Conservation (phyloP, 2,113 vertebrate genomes). For the Colossoma macropomum region DNA sequence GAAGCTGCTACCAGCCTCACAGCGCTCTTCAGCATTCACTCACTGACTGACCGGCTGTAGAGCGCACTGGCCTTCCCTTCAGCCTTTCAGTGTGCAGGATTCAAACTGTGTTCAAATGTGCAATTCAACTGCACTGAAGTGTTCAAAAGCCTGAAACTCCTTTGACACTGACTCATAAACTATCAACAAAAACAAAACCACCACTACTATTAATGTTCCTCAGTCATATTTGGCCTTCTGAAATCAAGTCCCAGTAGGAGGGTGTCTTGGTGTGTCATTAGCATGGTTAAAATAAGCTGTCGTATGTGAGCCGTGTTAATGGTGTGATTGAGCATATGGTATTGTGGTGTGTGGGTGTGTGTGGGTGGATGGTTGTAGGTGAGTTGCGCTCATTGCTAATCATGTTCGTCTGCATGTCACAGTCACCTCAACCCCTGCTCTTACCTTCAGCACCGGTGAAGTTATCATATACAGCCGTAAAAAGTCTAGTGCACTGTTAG, state of each 20-base stretch:
- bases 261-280: background rate
- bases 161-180: background rate
- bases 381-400: constrained; percentile 20
- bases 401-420: background rate
- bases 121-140: too few relatives aligned
- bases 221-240: background rate
- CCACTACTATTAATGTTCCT: background rate
- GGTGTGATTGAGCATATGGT: constrained; percentile 33
- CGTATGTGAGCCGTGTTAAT: constrained; percentile 18
- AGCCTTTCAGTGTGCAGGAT: too few relatives aligned
- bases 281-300: background rate
- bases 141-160: too few relatives aligned
- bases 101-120: too few relatives aligned
- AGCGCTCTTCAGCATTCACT: background rate
- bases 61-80: background rate
- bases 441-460: background rate
- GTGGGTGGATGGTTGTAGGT: constrained; percentile 26
- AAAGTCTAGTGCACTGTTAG: too few relatives aligned
- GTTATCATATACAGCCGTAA: background rate
- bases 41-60: background rate
- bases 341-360: constrained; percentile 24
- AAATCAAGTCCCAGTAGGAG: background rate
- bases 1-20: background rate
- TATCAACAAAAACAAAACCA: background rate
- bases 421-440: background rate